Evolutionary conservation across 2,113 vertebrate species (phyloP), one percentile per base, ranked within the genome.

Genomic region (Otis tarda): DNA sequence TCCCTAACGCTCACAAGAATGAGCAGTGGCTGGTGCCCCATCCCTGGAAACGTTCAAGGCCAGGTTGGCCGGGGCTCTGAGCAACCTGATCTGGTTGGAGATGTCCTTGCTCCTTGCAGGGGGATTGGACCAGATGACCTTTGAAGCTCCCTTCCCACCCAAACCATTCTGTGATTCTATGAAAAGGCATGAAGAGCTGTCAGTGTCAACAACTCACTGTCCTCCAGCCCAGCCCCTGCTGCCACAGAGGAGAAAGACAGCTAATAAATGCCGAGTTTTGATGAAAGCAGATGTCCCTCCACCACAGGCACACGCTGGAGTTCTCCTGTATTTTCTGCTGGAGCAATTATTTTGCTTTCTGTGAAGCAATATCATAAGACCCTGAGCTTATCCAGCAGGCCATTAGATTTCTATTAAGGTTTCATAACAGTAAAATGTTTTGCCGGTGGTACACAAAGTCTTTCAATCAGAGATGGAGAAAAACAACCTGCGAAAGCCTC

Each of bases 401-500:
- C n/a, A 59, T 37, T 28, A 45, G 24, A 16, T 30, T 90, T 83
- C 84, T 67, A 20, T 3, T 5, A 14, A 93, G 84, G 47, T 91
- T 94, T 94, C 37, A 2, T 85, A 93, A 74, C 30, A 59, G 59
- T 5, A n/a, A 52, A n/a, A 39, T 43, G 71, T 63, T 93, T 85
- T 83, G 57, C 75, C 0, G 4, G 21, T 63, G 33, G 82, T 57
- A 70, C 27, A 52, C 39, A 22, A 87, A 82, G 43, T 43, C 83
- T 81, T 93, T 85, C 82, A 59, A 35, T 33, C 71, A 88, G 37
- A 50, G 59, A 45, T 39, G 52, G 47, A 95, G 41, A 94, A 88
- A 97, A 97, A 93, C 75, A 95, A 95, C 87, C 78, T 91, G 85
- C 41, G 55, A 93, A 94, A 92, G 64, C 43, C 52, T 88, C 85